phyloP scores from a whole-genome alignment of 2,888 invertebrate species.

The Chydorus sphaericus region DNA sequence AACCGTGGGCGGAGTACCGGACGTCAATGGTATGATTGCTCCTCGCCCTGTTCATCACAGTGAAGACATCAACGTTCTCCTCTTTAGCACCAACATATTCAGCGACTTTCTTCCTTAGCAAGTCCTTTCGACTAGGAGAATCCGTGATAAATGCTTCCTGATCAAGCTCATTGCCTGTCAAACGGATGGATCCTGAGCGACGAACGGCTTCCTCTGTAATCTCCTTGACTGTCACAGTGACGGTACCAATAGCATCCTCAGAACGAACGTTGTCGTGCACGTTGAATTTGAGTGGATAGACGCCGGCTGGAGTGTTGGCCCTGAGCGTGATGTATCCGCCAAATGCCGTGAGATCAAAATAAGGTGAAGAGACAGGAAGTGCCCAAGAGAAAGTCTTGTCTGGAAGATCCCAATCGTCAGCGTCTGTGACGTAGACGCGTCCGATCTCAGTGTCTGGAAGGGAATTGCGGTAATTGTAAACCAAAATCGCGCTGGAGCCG shows the following conservation, averaged over 20 bases:
- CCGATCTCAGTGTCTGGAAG: conserved; percentile 70
- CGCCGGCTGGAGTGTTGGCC: conserved; percentile 55
- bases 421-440: conserved; percentile 80
- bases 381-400: conserved; percentile 77
- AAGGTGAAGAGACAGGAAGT: conserved; percentile 34
- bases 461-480: conserved; percentile 72
- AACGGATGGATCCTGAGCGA: conserved; percentile 81
- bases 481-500: conserved; percentile 78
- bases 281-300: conserved; percentile 54
- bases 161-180: conserved; percentile 48
- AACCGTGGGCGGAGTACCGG: conserved; percentile 82
- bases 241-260: conserved; percentile 56
- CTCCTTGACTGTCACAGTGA: conserved; percentile 70
- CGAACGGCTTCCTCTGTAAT: conserved; percentile 82
- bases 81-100: conserved; percentile 57
- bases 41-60: conserved; percentile 37
- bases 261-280: conserved; percentile 27
- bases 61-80: conserved; percentile 84
- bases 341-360: conserved; percentile 45
- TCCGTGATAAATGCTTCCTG: conserved; percentile 67
- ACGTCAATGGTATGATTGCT: conserved; percentile 51
- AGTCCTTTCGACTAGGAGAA: conserved; percentile 49
- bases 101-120: conserved; percentile 46
- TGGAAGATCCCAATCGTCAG: conserved; percentile 90
- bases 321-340: conserved; percentile 79